phyloP scores from a whole-genome alignment of 2,888 invertebrate genomes.

The Acleris sparsana region DNA sequence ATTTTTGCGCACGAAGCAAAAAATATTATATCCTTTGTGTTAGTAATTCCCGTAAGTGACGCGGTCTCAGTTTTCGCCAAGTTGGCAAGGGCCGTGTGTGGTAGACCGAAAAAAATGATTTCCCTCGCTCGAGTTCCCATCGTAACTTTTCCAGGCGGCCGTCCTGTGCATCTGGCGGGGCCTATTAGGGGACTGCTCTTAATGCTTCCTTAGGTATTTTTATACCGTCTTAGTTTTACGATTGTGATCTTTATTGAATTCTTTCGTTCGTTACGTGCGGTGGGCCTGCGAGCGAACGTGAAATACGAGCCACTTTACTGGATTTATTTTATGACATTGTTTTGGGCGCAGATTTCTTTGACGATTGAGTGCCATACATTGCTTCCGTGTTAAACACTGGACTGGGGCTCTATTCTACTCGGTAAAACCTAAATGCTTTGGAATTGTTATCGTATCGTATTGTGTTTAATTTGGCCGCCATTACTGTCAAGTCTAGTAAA shows the following conservation, averaged over 20 bases:
- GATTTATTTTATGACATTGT: slow-evolving; percentile 76
- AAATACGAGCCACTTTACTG: slow-evolving; percentile 76
- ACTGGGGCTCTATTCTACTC: background rate
- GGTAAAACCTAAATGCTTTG: no score
- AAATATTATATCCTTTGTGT: slow-evolving; percentile 58
- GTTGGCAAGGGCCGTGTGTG: slow-evolving; percentile 80
- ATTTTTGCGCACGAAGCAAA: slow-evolving; percentile 46
- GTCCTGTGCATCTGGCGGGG: slow-evolving; percentile 82
- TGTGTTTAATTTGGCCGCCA: no score
- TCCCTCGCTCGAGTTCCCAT: slow-evolving; percentile 78
- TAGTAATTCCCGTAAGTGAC: slow-evolving; percentile 65
- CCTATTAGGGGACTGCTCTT: slow-evolving; percentile 81
- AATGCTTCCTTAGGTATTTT: slow-evolving; percentile 82
- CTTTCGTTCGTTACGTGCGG: slow-evolving; percentile 61
- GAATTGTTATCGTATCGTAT: no score
- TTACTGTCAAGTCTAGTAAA: no score
- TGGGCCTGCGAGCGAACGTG: slow-evolving; percentile 72
- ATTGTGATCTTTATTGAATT: slow-evolving; percentile 82
- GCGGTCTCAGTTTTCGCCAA: slow-evolving; percentile 72
- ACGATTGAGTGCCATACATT: slow-evolving; percentile 43
- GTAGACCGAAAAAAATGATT: slow-evolving; percentile 83
- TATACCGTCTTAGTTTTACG: slow-evolving; percentile 81
- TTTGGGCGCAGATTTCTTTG: slow-evolving; percentile 30
- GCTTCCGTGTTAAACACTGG: background rate
- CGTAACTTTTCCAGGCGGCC: slow-evolving; percentile 81